phyloP scores from a whole-genome alignment of 2,797 vertebrate species.

The Neomorphus geoffroyi region DNA sequence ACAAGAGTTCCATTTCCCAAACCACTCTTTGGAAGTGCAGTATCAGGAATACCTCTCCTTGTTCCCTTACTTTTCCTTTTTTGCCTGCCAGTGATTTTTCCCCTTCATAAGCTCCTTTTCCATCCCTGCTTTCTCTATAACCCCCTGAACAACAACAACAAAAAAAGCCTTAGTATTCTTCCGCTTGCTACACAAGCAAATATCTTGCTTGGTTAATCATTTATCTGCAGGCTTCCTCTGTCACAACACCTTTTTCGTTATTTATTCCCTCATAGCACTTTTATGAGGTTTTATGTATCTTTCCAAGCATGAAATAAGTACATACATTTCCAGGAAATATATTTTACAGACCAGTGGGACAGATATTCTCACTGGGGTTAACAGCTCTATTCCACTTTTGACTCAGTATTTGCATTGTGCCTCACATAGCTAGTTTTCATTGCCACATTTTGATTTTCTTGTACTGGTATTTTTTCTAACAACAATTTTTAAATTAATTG shows the following conservation, averaged over 20 bases:
- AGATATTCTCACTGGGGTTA: not conserved
- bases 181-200: slow-evolving; percentile 29
- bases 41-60: not conserved
- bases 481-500: not conserved
- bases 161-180: not conserved
- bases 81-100: not conserved
- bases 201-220: slow-evolving; percentile 64
- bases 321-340: slow-evolving; percentile 34
- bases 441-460: not conserved
- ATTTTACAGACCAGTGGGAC: slow-evolving; percentile 25
- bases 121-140: not conserved
- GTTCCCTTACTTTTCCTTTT: not conserved
- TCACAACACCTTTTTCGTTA: slow-evolving; percentile 14
- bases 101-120: slow-evolving; percentile 8
- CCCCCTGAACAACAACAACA: not conserved
- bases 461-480: not conserved
- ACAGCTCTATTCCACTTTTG: not conserved
- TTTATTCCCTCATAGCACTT: slow-evolving; percentile 6
- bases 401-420: not conserved
- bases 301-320: slow-evolving; percentile 65
- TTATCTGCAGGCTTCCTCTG: slow-evolving; percentile 44
- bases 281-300: slow-evolving; percentile 45
- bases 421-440: not conserved
- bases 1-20: not conserved
- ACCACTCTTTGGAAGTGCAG: not conserved